Conservation (phyloP, 2,113 vertebrate genomes). For the Lamprotornis superbus region DNA sequence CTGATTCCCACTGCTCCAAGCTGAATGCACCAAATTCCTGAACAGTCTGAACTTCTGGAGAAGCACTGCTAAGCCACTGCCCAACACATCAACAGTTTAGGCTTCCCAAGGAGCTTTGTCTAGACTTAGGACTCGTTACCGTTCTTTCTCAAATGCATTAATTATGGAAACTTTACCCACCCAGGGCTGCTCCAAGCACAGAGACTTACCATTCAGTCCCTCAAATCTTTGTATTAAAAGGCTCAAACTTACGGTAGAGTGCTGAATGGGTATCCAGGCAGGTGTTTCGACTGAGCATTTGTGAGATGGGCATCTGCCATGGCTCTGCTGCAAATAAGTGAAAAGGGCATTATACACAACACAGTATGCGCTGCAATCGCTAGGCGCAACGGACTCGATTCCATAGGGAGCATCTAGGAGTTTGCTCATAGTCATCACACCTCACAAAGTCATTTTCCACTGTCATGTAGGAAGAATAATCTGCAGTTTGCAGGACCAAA, state of each 20-base stretch:
- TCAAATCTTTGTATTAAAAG: conserved; percentile 57
- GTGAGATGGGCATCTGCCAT: conserved; percentile 79
- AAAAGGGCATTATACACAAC: conserved; percentile 63
- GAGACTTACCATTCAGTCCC: conserved; percentile 32
- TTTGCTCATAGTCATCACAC: background rate
- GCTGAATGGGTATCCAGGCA: conserved; percentile 80
- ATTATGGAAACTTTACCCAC: background rate
- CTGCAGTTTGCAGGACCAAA: background rate
- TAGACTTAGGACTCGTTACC: background rate
- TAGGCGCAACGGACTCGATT: background rate
- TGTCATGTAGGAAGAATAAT: background rate
- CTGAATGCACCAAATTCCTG: background rate
- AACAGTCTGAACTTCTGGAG: background rate
- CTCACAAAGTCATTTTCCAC: background rate
- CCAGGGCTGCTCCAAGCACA: background rate
- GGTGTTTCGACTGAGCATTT: conserved; percentile 79
- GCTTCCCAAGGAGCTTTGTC: background rate
- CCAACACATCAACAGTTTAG: background rate
- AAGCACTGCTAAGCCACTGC: background rate
- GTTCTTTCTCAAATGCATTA: background rate
- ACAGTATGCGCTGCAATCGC: background rate
- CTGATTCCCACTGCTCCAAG: background rate
- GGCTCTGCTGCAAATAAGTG: conserved; percentile 78
- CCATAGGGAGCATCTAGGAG: background rate
- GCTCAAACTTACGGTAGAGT: conserved; percentile 77